Conservation (phyloP, 2,113 vertebrate species). For the Felis chaus region DNA sequence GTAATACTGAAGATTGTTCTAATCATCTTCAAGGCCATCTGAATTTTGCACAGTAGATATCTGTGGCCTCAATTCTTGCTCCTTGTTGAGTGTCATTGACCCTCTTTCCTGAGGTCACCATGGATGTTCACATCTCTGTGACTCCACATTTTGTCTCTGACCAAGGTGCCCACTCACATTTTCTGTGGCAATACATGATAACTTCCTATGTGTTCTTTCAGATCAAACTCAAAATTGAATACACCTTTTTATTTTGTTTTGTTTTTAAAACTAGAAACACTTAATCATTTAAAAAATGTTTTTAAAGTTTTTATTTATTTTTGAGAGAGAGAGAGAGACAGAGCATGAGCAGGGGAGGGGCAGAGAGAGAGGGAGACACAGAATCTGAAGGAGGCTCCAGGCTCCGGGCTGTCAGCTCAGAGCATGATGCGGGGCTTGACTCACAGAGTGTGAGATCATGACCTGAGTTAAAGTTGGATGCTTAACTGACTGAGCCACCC, state of each 20-base stretch:
- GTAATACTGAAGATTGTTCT: neutral
- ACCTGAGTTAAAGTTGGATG: too few relatives aligned
- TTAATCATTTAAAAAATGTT: too few relatives aligned
- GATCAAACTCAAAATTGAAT: neutral
- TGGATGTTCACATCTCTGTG: neutral
- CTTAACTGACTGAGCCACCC: too few relatives aligned
- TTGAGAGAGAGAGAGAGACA: too few relatives aligned
- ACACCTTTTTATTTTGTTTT: neutral
- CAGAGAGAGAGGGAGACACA: too few relatives aligned
- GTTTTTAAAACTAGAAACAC: too few relatives aligned
- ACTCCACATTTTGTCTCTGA: neutral
- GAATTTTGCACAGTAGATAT: neutral
- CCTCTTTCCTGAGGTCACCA: neutral
- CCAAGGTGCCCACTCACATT: neutral
- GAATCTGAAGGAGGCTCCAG: too few relatives aligned
- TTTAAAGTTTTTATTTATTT: too few relatives aligned
- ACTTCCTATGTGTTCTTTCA: neutral
- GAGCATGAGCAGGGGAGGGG: too few relatives aligned
- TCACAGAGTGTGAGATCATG: too few relatives aligned
- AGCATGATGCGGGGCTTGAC: too few relatives aligned
- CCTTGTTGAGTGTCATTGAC: neutral
- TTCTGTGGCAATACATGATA: neutral
- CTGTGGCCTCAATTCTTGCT: neutral
- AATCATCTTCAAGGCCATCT: neutral
- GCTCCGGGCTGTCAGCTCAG: too few relatives aligned